Base-by-base conservation (phyloP, 2,888 invertebrate genomes). In the Thymelicus acteon region DNA sequence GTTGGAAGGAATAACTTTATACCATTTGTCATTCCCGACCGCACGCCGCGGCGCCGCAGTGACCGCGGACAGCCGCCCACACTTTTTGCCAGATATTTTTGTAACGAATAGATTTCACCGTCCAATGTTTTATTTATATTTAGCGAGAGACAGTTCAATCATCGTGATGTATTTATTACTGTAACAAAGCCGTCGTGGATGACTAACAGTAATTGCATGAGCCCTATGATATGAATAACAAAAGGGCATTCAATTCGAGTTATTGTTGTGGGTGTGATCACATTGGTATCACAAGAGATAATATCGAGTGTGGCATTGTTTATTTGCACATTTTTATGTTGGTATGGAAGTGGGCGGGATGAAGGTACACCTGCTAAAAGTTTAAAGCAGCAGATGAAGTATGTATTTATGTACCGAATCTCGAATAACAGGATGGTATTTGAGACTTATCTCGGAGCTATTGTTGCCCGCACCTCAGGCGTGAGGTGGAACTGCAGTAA, bases 91-190 rank as follows among this genome's bases (percentile, higher is more conserved):
- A 58, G 58, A 69, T 63, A 69, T 69, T 63, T 70, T 40, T 49
- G 69, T 63, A 49, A n/a, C 69, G 58, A 49, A 64, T 58, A 69
- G 57, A 58, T 64, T 64, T 49, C 54, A 58, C 49, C 44, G 61
- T 57, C 58, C 39, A 19, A 68, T 61, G 44, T 54, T 69, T 63
- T 69, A 63, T 69, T 57, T 69, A 63, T 69, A 63, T 69, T 58
- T 63, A 48, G 62, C 57, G 69, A 6, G 19, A 48, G 58, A 47
- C 15, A 58, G 47, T 48, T 57, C 24, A 57, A 65, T 57, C 65
- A 54, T 39, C 15, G 52, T 40, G 40, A 19, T 65, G 39, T 54
- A 24, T 54, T 54, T 54, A 54, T 54, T 54, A 24, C 54, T 19
- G 49, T 52, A 54, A 54, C 54, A 24, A 54, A 54, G 54, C 54